A percentile compares a stretch with the other conserved stretches of the same genome.
Conservation (phyloP, 2,888 invertebrate genomes). For the Teleogryllus oceanicus region DNA sequence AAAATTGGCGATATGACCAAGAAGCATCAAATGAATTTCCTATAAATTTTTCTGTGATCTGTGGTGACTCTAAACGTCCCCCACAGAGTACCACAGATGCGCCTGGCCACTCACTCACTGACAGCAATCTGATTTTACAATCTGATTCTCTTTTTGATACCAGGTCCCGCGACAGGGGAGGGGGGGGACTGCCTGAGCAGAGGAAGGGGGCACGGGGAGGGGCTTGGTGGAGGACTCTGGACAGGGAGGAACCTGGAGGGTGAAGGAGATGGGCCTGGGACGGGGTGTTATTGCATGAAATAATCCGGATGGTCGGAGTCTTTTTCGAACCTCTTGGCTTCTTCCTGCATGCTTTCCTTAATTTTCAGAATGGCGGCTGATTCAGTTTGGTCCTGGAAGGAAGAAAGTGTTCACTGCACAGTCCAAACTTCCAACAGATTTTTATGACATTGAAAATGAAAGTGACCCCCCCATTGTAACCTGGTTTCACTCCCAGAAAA, state of each 20-base stretch:
- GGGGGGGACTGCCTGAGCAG: conserved; percentile 32
- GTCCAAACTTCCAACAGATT: conserved; percentile 38
- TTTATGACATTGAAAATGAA: conserved; percentile 29
- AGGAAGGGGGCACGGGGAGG: conserved; percentile 24
- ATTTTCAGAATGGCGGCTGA: conserved; percentile 99
- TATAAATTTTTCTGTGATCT: neutral
- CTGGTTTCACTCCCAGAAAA: conserved; percentile 22
- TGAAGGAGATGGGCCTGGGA: conserved; percentile 34
- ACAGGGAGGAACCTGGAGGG: conserved; percentile 31
- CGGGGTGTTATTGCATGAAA: conserved; percentile 82
- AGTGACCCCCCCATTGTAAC: neutral
- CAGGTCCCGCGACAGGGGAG: conserved; percentile 32
- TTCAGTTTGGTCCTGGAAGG: conserved; percentile 78
- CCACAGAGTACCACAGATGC: neutral
- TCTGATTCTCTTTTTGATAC: conserved; percentile 36
- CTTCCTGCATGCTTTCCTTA: conserved; percentile 99
- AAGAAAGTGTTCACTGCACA: conserved; percentile 40
- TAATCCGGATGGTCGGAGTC: conserved; percentile 95
- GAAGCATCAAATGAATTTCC: conserved; percentile 30
- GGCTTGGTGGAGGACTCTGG: conserved; percentile 31
- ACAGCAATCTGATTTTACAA: conserved; percentile 39
- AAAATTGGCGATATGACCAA: conserved; percentile 27
- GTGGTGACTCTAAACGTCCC: conserved; percentile 11
- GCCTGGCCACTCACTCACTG: conserved; percentile 29
- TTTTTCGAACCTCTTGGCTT: conserved; percentile 98